A percentile compares a stretch with the other conserved stretches of the same genome.
Conservation (phyloP, 2,888 invertebrate genomes). For the Bruchidius siliquastri region DNA sequence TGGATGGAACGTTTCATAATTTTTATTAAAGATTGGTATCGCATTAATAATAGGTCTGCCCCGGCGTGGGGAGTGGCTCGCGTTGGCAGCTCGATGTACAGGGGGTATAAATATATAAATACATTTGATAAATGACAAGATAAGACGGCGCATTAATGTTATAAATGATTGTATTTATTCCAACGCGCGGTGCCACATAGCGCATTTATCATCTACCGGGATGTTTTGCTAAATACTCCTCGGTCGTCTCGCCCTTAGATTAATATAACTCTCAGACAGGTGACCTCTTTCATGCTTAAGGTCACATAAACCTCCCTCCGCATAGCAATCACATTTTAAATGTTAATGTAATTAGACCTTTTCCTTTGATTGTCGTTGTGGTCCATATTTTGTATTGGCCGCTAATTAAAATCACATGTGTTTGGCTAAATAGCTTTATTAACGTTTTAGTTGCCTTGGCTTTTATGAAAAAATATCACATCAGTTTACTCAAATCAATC, state of each 20-base stretch:
- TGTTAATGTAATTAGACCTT: too few relatives aligned
- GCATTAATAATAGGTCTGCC: conserved; percentile 40
- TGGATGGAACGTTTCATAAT: conserved; percentile 40
- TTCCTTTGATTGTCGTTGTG: too few relatives aligned
- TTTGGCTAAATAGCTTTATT: too few relatives aligned
- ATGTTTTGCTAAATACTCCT: background rate
- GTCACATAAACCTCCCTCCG: too few relatives aligned
- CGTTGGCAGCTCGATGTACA: background rate
- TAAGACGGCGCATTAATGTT: conserved; percentile 34
- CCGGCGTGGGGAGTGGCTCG: background rate
- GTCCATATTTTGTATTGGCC: too few relatives aligned
- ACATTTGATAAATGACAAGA: conserved; percentile 30
- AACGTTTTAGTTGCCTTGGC: too few relatives aligned
- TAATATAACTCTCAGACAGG: background rate
- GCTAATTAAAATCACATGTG: too few relatives aligned
- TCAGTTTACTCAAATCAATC: too few relatives aligned
- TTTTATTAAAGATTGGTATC: conserved; percentile 46
- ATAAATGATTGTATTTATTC: conserved; percentile 37
- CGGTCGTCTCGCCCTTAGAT: background rate
- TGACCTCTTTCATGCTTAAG: background rate
- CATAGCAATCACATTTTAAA: too few relatives aligned
- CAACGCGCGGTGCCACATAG: conserved; percentile 5
- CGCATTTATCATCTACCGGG: background rate
- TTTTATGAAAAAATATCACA: too few relatives aligned
- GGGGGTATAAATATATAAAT: conserved; percentile 23